Base-by-base conservation (phyloP, 1,140 invertebrate species). In the Anadara kagoshimensis region DNA sequence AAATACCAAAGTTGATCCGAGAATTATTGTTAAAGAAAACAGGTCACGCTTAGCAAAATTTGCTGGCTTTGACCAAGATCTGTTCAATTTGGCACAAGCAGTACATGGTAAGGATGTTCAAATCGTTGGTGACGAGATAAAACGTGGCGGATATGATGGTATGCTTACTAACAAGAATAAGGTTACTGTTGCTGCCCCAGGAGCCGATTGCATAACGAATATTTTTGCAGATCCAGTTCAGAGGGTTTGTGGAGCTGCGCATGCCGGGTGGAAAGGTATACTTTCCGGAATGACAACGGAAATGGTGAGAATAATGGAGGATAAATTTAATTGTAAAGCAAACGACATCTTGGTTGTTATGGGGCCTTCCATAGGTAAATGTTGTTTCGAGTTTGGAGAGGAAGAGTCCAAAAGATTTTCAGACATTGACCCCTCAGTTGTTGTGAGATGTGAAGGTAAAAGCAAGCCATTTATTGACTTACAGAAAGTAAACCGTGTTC, bases 251-350 rank as follows among this genome's bases (percentile, higher is more conserved):
- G 82, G 69, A 14, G 79, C 80, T 10, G 71, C 72, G 20, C 82
- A 83, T 45, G 75, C 80, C 11, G 82, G 82, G 0, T 83, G 79
- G 75, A 68, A 59, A 41, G 82, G 82, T 10, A 78, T 80, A 0
- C 54, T 80, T 24, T 54, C 65, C 69, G 29, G 69, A 22, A 68
- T 76, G 16, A 75, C 68, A n/a, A 51, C 53, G 44, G 69, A 65
- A 65, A 74, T 66, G 2, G 63, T 83, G 18, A 51, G 68, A n/a
- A 64, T 61, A 62, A 78, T 81, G 78, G 24, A 49, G 16, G 51
- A 54, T 16, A 49, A 66, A 47, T 80, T 68, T 44, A 65, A 69
- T 5, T 47, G 62, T 29, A 66, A 75, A 29, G 54, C 61, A 0
- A 47, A 77, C 53, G 68, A 82, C 61, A 69, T 81, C 29, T n/a